Evolutionary conservation across 2,888 invertebrate species (phyloP).

Genomic region (Dromius quadrimaculatus): DNA sequence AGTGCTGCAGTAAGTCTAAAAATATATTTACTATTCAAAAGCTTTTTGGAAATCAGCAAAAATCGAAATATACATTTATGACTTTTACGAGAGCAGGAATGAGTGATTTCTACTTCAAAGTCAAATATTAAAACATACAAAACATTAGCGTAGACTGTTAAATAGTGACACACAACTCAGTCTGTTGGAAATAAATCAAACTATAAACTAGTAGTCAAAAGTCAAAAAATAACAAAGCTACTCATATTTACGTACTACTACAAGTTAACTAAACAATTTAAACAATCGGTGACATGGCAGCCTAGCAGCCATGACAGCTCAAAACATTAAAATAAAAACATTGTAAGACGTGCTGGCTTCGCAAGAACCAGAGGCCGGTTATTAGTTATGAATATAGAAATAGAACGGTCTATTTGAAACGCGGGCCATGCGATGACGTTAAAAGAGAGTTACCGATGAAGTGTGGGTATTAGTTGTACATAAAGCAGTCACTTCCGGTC

Average conservation of each 20-base stretch:
- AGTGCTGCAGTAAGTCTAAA: no score
- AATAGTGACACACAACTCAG: slow-evolving; percentile 5
- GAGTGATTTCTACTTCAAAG: no score
- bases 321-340: slow-evolving; percentile 32
- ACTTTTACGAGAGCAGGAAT: no score
- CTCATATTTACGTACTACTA: slow-evolving; percentile 4
- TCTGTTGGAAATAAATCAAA: slow-evolving; percentile 22
- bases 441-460: not conserved
- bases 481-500: slow-evolving; percentile 62
- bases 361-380: slow-evolving; percentile 38
- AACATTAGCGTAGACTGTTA: not conserved
- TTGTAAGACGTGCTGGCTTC: slow-evolving; percentile 12
- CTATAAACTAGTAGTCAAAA: not conserved
- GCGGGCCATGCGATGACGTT: not conserved
- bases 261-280: slow-evolving; percentile 18
- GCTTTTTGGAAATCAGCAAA: no score
- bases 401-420: slow-evolving; percentile 39
- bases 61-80: no score
- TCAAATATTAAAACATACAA: no score
- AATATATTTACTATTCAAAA: no score
- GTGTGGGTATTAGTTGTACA: slow-evolving; percentile 58
- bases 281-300: slow-evolving; percentile 21
- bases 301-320: slow-evolving; percentile 21
- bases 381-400: slow-evolving; percentile 51
- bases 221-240: not conserved